phyloP scores from a whole-genome alignment of 2,888 invertebrate genomes.

The Vandiemenella viatica region DNA sequence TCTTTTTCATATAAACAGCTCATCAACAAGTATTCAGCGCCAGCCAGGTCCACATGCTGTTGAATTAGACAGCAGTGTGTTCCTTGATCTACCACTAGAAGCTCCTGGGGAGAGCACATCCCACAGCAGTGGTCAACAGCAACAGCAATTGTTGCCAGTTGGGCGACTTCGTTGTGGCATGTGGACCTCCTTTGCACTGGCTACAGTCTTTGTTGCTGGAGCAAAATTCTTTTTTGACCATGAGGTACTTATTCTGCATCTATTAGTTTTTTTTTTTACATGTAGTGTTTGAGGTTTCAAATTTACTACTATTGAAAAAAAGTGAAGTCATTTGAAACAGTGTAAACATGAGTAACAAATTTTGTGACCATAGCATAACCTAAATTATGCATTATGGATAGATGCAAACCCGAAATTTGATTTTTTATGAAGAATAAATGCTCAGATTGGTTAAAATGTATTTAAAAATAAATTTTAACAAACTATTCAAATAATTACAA shows the following conservation, averaged over 20 bases:
- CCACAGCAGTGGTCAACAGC: constrained; percentile 15
- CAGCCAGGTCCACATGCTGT: constrained; percentile 21
- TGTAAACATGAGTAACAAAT: too few species aligned
- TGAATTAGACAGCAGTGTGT: constrained; percentile 31
- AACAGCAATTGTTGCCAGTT: constrained; percentile 34
- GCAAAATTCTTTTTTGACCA: constrained; percentile 58
- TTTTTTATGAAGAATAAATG: too few species aligned
- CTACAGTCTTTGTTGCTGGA: constrained; percentile 51
- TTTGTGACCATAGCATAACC: too few species aligned
- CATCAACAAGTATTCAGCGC: too few species aligned
- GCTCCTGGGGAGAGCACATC: constrained; percentile 8
- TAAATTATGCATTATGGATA: too few species aligned
- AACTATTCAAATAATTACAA: too few species aligned
- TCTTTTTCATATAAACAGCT: too few species aligned
- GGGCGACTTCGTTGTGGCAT: constrained; percentile 51
- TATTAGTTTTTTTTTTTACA: too few species aligned
- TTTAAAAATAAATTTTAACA: too few species aligned
- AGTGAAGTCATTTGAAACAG: too few species aligned
- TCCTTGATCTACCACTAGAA: constrained; percentile 28
- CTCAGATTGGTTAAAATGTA: too few species aligned
- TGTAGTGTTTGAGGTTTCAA: background rate
- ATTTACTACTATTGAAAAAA: background rate
- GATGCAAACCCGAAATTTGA: too few species aligned
- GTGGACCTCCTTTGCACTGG: constrained; percentile 54
- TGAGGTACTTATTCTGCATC: constrained; percentile 34